Conservation (phyloP, 2,113 vertebrate species). For the Podarcis cretensis region DNA sequence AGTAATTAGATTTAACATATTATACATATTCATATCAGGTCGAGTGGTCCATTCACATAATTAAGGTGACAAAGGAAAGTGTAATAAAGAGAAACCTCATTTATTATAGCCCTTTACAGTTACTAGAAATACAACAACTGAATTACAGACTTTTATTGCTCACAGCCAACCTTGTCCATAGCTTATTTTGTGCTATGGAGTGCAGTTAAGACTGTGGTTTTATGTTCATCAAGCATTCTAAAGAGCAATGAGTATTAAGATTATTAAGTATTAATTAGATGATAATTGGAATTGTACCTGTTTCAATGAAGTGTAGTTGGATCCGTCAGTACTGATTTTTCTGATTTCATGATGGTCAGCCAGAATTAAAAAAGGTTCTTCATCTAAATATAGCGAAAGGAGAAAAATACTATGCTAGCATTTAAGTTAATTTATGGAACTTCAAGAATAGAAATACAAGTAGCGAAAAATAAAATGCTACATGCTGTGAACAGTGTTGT, state of each 20-base stretch:
- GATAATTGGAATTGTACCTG: constrained; percentile 82
- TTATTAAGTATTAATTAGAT: constrained; percentile 24
- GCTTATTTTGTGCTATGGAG: too few relatives aligned
- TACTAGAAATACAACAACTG: too few relatives aligned
- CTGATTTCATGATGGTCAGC: constrained; percentile 98
- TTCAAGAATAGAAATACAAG: constrained; percentile 69
- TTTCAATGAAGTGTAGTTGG: constrained; percentile 97
- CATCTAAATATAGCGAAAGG: constrained; percentile 81
- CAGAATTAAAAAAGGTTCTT: constrained; percentile 97
- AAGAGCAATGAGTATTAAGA: neutral
- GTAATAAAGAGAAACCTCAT: too few relatives aligned
- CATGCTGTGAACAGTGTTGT: constrained; percentile 68
- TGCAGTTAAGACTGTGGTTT: neutral
- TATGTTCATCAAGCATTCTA: neutral
- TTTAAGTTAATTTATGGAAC: constrained; percentile 71
- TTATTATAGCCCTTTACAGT: too few relatives aligned
- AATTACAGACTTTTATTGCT: too few relatives aligned
- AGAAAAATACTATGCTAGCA: constrained; percentile 63
- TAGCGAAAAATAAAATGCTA: constrained; percentile 71
- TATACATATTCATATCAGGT: neutral
- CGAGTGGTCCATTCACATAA: neutral
- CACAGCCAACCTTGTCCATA: too few relatives aligned
- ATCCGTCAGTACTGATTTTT: constrained; percentile 96
- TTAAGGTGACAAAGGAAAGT: neutral
- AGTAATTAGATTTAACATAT: neutral